Conservation (phyloP, 1,140 invertebrate species). For the Wiebesia pumilae region DNA sequence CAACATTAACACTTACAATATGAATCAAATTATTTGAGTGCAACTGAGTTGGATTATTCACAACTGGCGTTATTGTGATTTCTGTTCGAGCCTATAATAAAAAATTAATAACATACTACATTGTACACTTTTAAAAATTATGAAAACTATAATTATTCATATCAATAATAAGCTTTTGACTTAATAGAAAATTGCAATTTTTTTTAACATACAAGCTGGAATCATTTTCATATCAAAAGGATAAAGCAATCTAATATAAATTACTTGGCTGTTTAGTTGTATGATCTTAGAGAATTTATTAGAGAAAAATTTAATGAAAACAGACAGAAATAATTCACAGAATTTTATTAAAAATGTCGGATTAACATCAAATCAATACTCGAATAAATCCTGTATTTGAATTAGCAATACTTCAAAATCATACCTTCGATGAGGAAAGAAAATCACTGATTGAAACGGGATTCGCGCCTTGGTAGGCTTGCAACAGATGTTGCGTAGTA, state of each 20-base stretch:
- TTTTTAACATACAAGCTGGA: too few relatives aligned
- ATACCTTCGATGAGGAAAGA: constrained; percentile 79
- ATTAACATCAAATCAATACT: too few relatives aligned
- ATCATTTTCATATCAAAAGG: not conserved
- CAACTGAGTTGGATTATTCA: constrained; percentile 66
- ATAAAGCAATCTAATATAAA: too few relatives aligned
- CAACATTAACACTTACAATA: constrained; percentile 62
- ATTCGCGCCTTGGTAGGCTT: constrained; percentile 69
- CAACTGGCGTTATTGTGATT: constrained; percentile 77
- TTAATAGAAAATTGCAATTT: too few relatives aligned
- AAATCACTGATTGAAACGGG: constrained; percentile 78
- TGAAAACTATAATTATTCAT: not conserved
- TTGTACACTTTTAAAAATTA: not conserved
- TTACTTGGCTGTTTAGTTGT: too few relatives aligned
- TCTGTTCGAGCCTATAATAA: constrained; percentile 72
- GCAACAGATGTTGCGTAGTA: constrained; percentile 66
- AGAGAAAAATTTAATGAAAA: not conserved
- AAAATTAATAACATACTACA: not conserved
- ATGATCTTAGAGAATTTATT: too few relatives aligned
- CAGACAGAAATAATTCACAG: not conserved
- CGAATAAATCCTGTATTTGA: not conserved
- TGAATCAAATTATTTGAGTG: constrained; percentile 69
- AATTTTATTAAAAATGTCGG: too few relatives aligned
- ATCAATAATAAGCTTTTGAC: too few relatives aligned
- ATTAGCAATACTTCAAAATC: constrained; percentile 17